Base-by-base conservation (phyloP, 1,140 invertebrate species). In the Brachionus asplanchnoidis region DNA sequence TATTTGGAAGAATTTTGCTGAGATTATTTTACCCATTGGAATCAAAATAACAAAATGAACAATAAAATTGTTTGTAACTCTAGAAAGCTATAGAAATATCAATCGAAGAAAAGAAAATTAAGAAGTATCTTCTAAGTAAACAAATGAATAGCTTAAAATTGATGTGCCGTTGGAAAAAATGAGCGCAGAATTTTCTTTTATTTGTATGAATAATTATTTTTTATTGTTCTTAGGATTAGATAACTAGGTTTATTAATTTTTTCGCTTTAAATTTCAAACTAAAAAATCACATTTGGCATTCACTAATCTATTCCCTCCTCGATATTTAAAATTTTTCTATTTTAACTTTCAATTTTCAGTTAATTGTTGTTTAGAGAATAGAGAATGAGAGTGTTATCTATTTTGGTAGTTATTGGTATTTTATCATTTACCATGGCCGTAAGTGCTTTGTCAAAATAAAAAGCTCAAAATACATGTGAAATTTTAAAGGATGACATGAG, bases 401-500 rank as follows among this genome's bases (percentile, higher is more conserved):
- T 60, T 0, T 60, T 60, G 53, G 53, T 60, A 60, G 9, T 60
- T 20, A 20, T 20, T 60, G 53, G 53, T 20, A 60, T 60, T 23
- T 60, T 60, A 20, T 60, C n/a, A 20, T 9, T 23, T 12, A n/a
- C 66, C 66, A 12, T 68, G 3, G 26, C 66, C 32, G 32, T 68
- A 32, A 32, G 26, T 23, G 12, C 32, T 8, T 14, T 7, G 32
- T 28, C 11, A 9, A 12, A 12, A 28, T 9, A 9, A 68, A 32
- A 23, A 73, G 28, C 17, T 14, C 1, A 42, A 40, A 32, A 1
- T 17, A 40, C 14, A 14, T 14, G 14, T 73, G 17, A 40, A n/a
- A 40, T 20, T 73, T 40, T 40, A 73, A 77, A 77, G 73, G 73
- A 77, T 50, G 73, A 77, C 26, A 50, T 77, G 42, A 77, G 73